Conservation (phyloP, 2,113 vertebrate species). For the Microtus montanus region DNA sequence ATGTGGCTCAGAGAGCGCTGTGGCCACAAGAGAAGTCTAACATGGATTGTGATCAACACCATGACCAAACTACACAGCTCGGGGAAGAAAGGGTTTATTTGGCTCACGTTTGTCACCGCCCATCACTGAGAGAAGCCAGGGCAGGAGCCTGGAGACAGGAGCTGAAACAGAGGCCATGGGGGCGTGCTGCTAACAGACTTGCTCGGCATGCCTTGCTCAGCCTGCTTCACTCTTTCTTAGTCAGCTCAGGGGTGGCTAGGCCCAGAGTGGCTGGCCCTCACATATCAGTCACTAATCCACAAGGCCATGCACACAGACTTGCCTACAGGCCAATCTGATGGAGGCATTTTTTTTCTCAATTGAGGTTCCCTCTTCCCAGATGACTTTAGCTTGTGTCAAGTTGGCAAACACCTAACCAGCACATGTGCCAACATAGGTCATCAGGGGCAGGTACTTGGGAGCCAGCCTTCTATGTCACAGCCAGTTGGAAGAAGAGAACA, state of each 20-base stretch:
- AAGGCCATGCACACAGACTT: neutral
- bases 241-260: neutral
- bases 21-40: neutral
- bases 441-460: neutral
- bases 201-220: neutral
- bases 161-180: neutral
- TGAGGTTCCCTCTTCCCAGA: neutral
- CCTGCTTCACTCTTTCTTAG: too few relatives aligned
- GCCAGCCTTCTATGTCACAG: rapidly evolving
- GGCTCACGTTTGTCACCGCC: neutral
- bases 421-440: neutral
- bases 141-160: neutral
- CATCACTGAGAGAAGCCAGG: neutral
- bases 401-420: neutral
- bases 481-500: rapidly evolving
- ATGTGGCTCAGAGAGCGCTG: neutral
- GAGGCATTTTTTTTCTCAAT: neutral
- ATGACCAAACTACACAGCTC: neutral
- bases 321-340: neutral
- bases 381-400: neutral
- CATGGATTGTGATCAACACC: neutral
- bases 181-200: neutral
- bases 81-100: too few relatives aligned
- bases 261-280: neutral
- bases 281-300: neutral